Conservation (phyloP, 2,888 invertebrate genomes). For the Ctena decussata region DNA sequence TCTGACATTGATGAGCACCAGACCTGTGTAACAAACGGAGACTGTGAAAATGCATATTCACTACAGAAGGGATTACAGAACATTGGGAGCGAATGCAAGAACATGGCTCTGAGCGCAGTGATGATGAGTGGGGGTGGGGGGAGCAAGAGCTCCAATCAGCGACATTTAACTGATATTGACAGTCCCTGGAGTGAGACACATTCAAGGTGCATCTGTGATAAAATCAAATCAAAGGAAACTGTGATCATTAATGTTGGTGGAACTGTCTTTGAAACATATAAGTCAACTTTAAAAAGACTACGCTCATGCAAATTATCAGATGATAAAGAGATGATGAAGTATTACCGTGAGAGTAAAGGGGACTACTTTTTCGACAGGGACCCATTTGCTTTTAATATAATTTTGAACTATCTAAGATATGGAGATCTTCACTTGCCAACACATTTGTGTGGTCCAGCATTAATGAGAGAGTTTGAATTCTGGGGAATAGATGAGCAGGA, state of each 20-base stretch:
- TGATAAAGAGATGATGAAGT: conserved; percentile 74
- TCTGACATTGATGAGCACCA: conserved; percentile 31
- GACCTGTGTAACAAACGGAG: neutral
- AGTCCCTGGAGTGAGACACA: conserved; percentile 21
- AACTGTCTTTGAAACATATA: conserved; percentile 79
- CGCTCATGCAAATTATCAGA: conserved; percentile 74
- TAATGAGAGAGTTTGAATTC: conserved; percentile 83
- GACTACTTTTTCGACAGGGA: conserved; percentile 84
- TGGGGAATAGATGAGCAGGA: conserved; percentile 85
- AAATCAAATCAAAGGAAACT: conserved; percentile 65
- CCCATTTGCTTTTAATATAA: conserved; percentile 81
- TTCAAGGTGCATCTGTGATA: conserved; percentile 60
- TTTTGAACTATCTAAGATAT: conserved; percentile 82
- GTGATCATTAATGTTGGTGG: conserved; percentile 82
- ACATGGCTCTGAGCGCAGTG: conserved; percentile 71
- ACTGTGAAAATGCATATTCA: neutral
- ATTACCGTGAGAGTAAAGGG: conserved; percentile 73
- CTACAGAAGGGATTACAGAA: conserved; percentile 5
- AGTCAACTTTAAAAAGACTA: conserved; percentile 75
- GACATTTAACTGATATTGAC: conserved; percentile 44
- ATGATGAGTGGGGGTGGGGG: conserved; percentile 60
- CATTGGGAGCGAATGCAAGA: conserved; percentile 19
- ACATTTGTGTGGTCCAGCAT: conserved; percentile 82
- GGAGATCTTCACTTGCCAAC: conserved; percentile 84
- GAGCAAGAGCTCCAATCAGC: conserved; percentile 40